phyloP scores from a whole-genome alignment of 35 echinoderm and acorn worm genomes.

The Apostichopus japonicus region DNA sequence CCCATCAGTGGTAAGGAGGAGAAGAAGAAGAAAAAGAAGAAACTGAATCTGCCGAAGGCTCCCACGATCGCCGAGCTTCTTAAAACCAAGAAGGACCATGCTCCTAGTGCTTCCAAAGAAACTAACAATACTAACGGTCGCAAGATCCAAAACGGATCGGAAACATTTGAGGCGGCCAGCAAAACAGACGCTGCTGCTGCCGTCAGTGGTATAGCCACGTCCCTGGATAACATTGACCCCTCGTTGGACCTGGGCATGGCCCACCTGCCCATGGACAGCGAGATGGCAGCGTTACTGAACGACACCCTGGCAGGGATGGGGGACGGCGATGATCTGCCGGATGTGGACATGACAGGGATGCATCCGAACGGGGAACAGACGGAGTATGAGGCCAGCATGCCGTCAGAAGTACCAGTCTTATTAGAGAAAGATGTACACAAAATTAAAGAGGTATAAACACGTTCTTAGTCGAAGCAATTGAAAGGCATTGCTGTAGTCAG shows the following conservation, averaged over 20 bases:
- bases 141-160: conserved; percentile 24
- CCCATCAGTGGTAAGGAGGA: conserved; percentile 56
- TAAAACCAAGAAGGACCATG: conserved; percentile 12
- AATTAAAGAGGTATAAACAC: conserved; percentile 87
- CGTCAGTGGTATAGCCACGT: background rate
- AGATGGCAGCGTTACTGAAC: conserved; percentile 66
- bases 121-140: background rate
- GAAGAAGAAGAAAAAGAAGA: conserved; percentile 72
- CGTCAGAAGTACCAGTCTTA: conserved; percentile 44
- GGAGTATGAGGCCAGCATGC: conserved; percentile 55
- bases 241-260: conserved; percentile 78
- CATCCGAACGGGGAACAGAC: conserved; percentile 3
- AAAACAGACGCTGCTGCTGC: background rate
- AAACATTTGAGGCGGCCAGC: conserved; percentile 10
- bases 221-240: conserved; percentile 66
- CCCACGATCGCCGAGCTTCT: conserved; percentile 94
- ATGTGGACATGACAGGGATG: conserved; percentile 30
- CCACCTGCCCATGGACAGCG: conserved; percentile 77
- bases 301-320: conserved; percentile 65
- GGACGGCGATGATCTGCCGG: conserved; percentile 18
- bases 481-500: background rate
- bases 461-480: no score
- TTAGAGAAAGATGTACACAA: conserved; percentile 77
- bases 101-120: conserved; percentile 28
- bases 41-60: conserved; percentile 46